Base-by-base conservation (phyloP, 1,140 invertebrate genomes). In the Globodera rostochiensis region DNA sequence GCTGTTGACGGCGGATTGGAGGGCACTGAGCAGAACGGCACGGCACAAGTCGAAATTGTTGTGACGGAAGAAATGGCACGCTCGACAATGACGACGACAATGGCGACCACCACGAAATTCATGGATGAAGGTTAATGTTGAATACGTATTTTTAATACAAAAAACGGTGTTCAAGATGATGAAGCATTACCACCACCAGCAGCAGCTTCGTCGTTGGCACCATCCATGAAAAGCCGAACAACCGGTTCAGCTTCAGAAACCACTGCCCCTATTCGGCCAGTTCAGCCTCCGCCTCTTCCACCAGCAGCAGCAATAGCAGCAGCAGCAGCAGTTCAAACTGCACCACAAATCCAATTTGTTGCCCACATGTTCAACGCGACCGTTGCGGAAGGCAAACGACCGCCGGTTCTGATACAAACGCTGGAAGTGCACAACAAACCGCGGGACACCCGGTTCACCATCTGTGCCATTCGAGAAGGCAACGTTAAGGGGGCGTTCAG, bases 391-490 rank as follows among this genome's bases (percentile, higher is more conserved):
- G 79, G 81, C 6, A 74, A 86, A 25, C 85, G 88, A 21, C 85
- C 88, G n/a, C 88, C 88, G 7, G 81, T 84, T 70, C 67, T 88
- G 36, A 84, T 88, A 36, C 81, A 82, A 80, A 80, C 85, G 47
- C 80, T 89, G 45, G 82, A 75, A 45, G 83, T 89, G 25, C 73
- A 83, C 71, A 88, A 88, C 57, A 89, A 89, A 80, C 87, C 87
- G 11, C 64, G 66, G 8, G 88, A 89, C 69, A 84, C 87, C n/a
- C 80, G 88, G 50, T 89, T 89, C 75, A 87, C 89, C 25, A 85
- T 87, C 64, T 89, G 88, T 70, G 84, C 83, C 49, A 89, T 89
- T 80, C 80, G 82, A 4, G 80, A 84, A 19, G 88, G 88, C 73
- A 89, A 89, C 74, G 86, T 83, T 69, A n/a, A 85, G 49, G 84